Percentiles rank a stretch among this genome's conserved stretches.
phyloP scores from a whole-genome alignment of 2,888 invertebrate genomes.

The Netelia fuscicornis region DNA sequence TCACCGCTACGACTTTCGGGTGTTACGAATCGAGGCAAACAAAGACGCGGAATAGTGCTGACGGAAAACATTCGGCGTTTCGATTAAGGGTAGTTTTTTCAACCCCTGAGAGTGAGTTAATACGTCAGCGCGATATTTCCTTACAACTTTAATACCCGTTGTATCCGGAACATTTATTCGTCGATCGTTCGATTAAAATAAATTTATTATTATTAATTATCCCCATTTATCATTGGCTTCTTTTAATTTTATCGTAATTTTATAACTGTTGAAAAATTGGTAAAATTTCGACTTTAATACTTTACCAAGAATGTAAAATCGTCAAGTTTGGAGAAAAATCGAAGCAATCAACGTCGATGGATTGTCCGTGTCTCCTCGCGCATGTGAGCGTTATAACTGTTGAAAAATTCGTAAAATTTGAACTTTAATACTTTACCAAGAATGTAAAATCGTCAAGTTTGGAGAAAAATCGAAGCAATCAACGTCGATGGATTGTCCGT shows the following conservation, averaged over 20 bases:
- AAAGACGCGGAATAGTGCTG: conserved; percentile 26
- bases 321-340: conserved; percentile 50
- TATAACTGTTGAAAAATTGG: too few species aligned
- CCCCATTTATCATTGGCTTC: too few species aligned
- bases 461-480: conserved; percentile 76
- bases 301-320: neutral
- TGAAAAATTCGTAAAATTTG: too few species aligned
- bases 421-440: too few species aligned
- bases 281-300: too few species aligned
- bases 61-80: conserved; percentile 47
- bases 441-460: conserved; percentile 21
- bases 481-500: conserved; percentile 68
- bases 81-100: conserved; percentile 7
- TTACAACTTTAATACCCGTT: too few species aligned
- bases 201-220: too few species aligned
- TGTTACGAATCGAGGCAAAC: conserved; percentile 34
- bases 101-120: neutral
- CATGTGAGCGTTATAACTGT: conserved; percentile 71
- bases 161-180: too few species aligned
- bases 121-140: too few species aligned
- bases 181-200: too few species aligned
- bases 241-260: too few species aligned
- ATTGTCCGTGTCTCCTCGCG: conserved; percentile 37
- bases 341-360: conserved; percentile 78
- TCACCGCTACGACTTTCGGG: conserved; percentile 27